Base-by-base conservation (phyloP, 2,797 vertebrate genomes). In the Sebastolobus altivelis region DNA sequence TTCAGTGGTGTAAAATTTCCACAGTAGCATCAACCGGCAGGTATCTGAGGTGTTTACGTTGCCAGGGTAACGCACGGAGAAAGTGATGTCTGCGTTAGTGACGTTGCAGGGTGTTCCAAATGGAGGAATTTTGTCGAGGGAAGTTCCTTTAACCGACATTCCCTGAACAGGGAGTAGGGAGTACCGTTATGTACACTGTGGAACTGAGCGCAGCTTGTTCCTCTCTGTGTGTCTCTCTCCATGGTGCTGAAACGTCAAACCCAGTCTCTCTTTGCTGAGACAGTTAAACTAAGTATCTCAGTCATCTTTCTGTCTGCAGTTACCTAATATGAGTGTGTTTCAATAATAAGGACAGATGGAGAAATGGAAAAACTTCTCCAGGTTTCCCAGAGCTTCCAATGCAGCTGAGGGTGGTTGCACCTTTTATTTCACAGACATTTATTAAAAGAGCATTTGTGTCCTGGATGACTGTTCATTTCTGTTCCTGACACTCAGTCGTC, bases 171-270 rank as follows among this genome's bases (percentile, higher is more conserved):
- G 2, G 16, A 49, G 43, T 16, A 49, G 43, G 43, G 43, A 49
- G 43, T 2, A 0, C 3, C 18, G 29, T 18, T 20, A 18, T 16
- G 7, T 2, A 0, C 14, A 33, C 14, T 7, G 43, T 18, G 56
- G 16, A 59, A 0, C 4, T n/a, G n/a, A 16, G 16, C 4, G 2
- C 60, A 38, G 11, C 11, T 7, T 7, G 10, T 38, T 37, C 35
- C 20, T 63, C n/a, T 63, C 35, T 38, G 6, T 38, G 33, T 38
- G 61, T 63, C 35, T 25, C 35, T 65, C 60, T 31, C 59, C 59
- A 25, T 2, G 62, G 63, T 43, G 22, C 62, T 46, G 0, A 2
- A 65, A 20, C 5, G 38, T 27, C 25, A 11, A 46, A 29, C 14
- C 14, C n/a, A 38, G 0, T 40, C 1, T 25, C 1, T 63, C 29